phyloP scores from a whole-genome alignment of 2,113 vertebrate genomes.

The Clinocottus analis region DNA sequence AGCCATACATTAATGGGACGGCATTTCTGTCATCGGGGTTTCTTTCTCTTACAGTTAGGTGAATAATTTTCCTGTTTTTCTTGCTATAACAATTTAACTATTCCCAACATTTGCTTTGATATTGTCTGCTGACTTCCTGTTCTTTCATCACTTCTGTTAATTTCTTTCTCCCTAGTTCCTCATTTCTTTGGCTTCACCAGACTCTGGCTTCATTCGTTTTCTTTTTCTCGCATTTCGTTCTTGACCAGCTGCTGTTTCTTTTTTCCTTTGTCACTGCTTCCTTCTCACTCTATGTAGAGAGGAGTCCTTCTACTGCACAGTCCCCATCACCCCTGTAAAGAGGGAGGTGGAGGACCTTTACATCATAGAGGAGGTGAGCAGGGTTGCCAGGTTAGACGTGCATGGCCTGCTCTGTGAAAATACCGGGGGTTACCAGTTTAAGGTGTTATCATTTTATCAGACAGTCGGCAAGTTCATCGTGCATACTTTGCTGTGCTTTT shows the following conservation, averaged over 20 bases:
- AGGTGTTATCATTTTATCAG: constrained; percentile 33
- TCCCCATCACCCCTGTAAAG: constrained; percentile 94
- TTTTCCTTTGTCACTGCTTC: constrained; percentile 53
- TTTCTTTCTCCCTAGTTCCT: constrained; percentile 57
- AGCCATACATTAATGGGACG: background rate
- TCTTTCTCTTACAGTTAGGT: constrained; percentile 37
- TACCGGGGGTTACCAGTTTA: constrained; percentile 32
- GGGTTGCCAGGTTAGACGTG: constrained; percentile 73
- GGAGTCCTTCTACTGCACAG: constrained; percentile 91
- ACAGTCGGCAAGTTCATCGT: constrained; percentile 5
- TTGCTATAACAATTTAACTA: constrained; percentile 39
- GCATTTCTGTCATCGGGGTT: constrained; percentile 7
- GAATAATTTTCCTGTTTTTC: constrained; percentile 31
- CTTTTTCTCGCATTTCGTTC: constrained; percentile 58
- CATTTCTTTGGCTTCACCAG: constrained; percentile 47
- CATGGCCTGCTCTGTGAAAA: constrained; percentile 66
- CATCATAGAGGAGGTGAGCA: constrained; percentile 90
- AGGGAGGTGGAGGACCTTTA: constrained; percentile 90
- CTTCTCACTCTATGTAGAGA: constrained; percentile 84
- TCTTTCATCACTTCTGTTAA: constrained; percentile 51
- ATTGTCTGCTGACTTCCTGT: constrained; percentile 48
- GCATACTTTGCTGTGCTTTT: constrained; percentile 26
- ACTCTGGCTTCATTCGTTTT: constrained; percentile 50
- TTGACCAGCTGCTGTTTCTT: constrained; percentile 66
- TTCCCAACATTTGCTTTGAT: constrained; percentile 52